Evolutionary conservation across 2,797 vertebrate species (phyloP).

Genomic region (Borostomias antarcticus): DNA sequence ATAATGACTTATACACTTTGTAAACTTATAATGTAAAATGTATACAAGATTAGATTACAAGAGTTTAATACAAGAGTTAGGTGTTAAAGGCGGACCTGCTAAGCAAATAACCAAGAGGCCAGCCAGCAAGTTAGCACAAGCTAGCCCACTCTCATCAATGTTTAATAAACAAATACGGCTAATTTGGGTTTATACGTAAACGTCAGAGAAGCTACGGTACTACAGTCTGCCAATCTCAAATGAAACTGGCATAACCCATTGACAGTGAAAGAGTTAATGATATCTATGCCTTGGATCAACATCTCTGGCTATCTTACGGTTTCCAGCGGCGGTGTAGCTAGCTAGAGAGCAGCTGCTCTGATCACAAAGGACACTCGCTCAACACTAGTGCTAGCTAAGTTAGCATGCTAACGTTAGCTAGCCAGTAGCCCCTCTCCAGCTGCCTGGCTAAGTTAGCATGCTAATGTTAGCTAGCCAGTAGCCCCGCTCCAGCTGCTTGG

Average conservation of each 20-base stretch:
- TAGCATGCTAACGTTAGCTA: slow-evolving; percentile 1
- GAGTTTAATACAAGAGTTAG: no score
- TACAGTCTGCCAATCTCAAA: background rate
- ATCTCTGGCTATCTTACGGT: background rate
- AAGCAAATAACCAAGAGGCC: background rate
- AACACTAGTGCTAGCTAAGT: background rate
- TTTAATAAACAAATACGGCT: background rate
- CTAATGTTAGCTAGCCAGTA: background rate
- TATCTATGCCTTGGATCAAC: background rate
- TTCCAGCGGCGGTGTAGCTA: no score
- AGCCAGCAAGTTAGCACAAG: background rate
- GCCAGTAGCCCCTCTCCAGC: background rate
- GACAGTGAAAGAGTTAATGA: background rate
- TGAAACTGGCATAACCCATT: background rate
- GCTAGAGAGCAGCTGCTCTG: background rate
- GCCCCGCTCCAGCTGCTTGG: background rate
- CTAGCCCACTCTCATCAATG: background rate
- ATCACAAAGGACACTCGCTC: background rate
- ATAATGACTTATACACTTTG: background rate
- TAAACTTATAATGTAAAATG: background rate
- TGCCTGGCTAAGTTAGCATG: background rate
- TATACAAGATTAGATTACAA: background rate
- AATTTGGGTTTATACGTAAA: background rate
- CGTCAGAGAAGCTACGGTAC: background rate
- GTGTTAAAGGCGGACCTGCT: background rate